Percentiles rank a stretch among this genome's conserved stretches.
These are phyloP conservation scores for Remorina albescens DNA, from an alignment of 2,797 vertebrate species.

Conservation along the genomic window DNA sequence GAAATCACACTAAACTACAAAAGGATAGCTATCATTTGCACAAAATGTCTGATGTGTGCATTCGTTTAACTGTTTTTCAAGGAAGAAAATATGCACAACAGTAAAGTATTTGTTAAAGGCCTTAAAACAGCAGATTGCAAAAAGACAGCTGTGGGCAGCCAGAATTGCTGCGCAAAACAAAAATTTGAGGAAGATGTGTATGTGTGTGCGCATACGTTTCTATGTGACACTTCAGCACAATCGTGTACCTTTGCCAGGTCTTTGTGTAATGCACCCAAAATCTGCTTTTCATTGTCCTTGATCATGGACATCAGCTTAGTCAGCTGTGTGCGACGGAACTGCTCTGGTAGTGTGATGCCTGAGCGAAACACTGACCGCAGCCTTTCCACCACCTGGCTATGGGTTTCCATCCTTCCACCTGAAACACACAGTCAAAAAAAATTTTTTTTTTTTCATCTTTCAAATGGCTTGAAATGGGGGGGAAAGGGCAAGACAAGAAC, in stretches of 20 bases:
- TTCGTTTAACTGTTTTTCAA: neutral
- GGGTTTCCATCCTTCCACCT: slow-evolving; percentile 75
- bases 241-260: slow-evolving; percentile 81
- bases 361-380: slow-evolving; percentile 71
- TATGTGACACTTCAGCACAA: neutral
- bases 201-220: too few relatives aligned
- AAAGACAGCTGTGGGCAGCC: too few relatives aligned
- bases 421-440: slow-evolving; percentile 24
- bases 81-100: too few relatives aligned
- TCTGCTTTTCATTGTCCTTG: slow-evolving; percentile 79
- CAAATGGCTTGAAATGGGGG: neutral
- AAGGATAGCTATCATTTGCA: neutral
- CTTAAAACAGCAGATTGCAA: neutral
- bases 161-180: neutral
- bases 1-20: neutral
- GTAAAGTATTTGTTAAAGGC: too few relatives aligned
- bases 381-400: slow-evolving; percentile 67
- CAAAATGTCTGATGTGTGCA: neutral
- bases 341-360: slow-evolving; percentile 70
- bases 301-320: slow-evolving; percentile 71
- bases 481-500: neutral
- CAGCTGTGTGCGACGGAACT: slow-evolving; percentile 80
- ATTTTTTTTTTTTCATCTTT: too few relatives aligned
- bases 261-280: slow-evolving; percentile 77
- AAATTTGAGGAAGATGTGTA: neutral